A percentile compares a stretch with the other conserved stretches of the same genome.
Conservation (phyloP, 2,888 invertebrate genomes). For the Antheraea assamensis region DNA sequence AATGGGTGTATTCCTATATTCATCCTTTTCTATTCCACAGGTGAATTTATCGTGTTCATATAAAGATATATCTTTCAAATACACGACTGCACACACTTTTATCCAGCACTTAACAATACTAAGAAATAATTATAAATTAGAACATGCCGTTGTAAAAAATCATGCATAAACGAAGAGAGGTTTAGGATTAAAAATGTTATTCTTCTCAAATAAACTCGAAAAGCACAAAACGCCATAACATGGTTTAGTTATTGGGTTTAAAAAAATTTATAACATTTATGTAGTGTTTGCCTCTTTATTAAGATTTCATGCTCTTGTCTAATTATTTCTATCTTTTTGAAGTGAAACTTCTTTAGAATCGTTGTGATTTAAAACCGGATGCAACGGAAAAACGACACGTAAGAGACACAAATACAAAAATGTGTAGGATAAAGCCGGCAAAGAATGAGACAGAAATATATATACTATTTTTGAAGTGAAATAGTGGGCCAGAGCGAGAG, state of each 20-base stretch:
- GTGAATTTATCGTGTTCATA: not conserved
- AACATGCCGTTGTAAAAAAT: slow-evolving; percentile 7
- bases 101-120: not conserved
- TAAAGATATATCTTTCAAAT: not conserved
- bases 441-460: too few species aligned
- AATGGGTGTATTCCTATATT: not conserved
- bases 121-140: not conserved
- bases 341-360: too few species aligned
- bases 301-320: not conserved
- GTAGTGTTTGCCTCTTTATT: not conserved
- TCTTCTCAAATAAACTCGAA: not conserved
- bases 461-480: too few species aligned
- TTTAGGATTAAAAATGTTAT: not conserved
- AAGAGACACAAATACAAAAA: too few species aligned
- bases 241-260: not conserved
- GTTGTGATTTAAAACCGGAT: too few species aligned
- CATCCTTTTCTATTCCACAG: not conserved
- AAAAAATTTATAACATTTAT: not conserved
- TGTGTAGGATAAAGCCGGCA: too few species aligned
- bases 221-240: not conserved
- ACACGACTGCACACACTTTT: not conserved
- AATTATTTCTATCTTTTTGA: too few species aligned
- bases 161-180: not conserved
- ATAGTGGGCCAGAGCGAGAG: too few species aligned
- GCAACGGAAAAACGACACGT: too few species aligned